A percentile compares a stretch with the other conserved stretches of the same genome.
phyloP scores from a whole-genome alignment of 2,797 vertebrate species.

The Eospalax fontanierii region DNA sequence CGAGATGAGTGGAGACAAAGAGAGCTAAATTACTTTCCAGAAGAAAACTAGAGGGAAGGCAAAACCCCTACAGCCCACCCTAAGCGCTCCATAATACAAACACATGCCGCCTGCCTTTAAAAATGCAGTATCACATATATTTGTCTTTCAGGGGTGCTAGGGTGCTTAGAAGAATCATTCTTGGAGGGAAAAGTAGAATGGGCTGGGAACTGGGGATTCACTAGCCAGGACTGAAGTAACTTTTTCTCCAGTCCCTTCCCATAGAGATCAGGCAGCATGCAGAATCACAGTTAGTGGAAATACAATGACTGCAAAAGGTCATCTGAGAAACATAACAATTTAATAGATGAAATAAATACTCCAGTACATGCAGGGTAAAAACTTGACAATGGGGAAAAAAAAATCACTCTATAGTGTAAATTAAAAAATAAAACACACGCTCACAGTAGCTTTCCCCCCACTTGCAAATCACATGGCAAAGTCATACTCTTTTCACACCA shows the following conservation, averaged over 20 bases:
- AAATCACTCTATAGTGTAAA: constrained; percentile 98
- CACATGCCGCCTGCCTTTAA: neutral
- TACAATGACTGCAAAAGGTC: constrained; percentile 86
- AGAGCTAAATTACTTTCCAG: neutral
- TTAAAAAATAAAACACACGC: constrained; percentile 95
- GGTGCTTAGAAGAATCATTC: neutral
- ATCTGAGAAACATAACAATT: constrained; percentile 96
- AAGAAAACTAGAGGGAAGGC: neutral
- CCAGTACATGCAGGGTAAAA: constrained; percentile 99
- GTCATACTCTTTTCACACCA: constrained; percentile 91
- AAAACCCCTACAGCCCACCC: neutral
- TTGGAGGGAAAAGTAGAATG: neutral
- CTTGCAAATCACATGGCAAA: constrained; percentile 92
- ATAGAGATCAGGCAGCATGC: neutral
- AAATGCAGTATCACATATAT: neutral
- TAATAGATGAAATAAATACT: constrained; percentile 99
- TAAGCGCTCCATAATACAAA: neutral
- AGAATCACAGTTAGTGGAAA: constrained; percentile 67
- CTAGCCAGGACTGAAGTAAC: neutral
- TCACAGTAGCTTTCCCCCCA: constrained; percentile 96
- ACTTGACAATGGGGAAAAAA: constrained; percentile 92
- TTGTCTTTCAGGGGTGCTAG: neutral
- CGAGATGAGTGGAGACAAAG: neutral
- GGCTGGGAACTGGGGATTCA: fast-evolving
- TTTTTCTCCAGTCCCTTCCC: neutral